phyloP scores from a whole-genome alignment of 2,888 invertebrate genomes.

The Flabesymbios commensalis region DNA sequence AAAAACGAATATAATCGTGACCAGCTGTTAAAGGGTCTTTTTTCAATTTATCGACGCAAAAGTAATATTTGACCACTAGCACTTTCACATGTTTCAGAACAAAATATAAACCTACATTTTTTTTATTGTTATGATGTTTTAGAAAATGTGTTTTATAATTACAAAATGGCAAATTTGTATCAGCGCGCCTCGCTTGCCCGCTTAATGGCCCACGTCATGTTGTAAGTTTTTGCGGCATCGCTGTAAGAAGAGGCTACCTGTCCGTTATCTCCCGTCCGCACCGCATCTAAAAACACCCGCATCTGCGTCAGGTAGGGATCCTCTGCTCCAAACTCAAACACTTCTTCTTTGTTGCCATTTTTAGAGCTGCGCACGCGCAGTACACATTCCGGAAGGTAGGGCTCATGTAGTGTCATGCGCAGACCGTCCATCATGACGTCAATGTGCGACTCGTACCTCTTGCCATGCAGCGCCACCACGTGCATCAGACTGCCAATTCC shows the following conservation, averaged over 20 bases:
- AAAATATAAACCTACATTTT: too few relatives aligned
- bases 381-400: slow-evolving; percentile 11
- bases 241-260: slow-evolving; percentile 11
- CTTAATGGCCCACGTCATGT: slow-evolving; percentile 15
- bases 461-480: slow-evolving; percentile 15
- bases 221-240: slow-evolving; percentile 24
- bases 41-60: too few relatives aligned
- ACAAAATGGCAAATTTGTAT: not conserved
- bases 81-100: too few relatives aligned
- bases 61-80: too few relatives aligned
- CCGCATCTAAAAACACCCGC: slow-evolving; percentile 12
- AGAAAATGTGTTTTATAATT: too few relatives aligned
- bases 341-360: slow-evolving; percentile 4
- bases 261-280: not conserved
- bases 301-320: slow-evolving; percentile 21
- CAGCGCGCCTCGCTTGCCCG: slow-evolving; percentile 5
- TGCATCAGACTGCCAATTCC: slow-evolving; percentile 24
- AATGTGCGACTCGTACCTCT: slow-evolving; percentile 16
- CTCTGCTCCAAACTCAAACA: slow-evolving; percentile 9
- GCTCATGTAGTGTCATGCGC: slow-evolving; percentile 16
- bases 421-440: slow-evolving; percentile 23
- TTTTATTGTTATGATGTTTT: too few relatives aligned
- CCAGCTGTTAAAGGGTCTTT: too few relatives aligned
- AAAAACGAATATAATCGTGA: too few relatives aligned
- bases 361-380: slow-evolving; percentile 9